Base-by-base conservation (phyloP, 1,140 invertebrate genomes). In the Venustaconcha ellipsiformis region DNA sequence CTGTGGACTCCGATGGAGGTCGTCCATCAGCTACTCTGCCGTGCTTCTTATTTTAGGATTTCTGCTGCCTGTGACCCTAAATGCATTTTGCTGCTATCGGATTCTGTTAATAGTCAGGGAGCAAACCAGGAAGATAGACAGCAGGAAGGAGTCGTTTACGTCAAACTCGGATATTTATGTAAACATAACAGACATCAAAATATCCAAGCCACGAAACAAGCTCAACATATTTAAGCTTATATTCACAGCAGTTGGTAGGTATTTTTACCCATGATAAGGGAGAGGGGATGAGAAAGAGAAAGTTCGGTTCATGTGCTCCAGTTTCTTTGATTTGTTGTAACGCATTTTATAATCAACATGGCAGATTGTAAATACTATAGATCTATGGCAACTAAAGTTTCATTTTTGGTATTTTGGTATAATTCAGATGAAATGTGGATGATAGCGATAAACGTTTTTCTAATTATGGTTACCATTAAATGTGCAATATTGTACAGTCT, bases 1-100 rank as follows among this genome's bases (percentile, higher is more conserved):
- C 14, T 77, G 75, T 18, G 75, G 75, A 67, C 70, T 77, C 23
- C 57, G 72, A 60, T 72, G 72, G 75, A 77, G 72, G 60, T 63
- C 55, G 37, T 77, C 75, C 17, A 37, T 67, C 13, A 68, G 70
- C 18, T 77, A 60, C 30, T 72, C 75, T 14, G 60, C 72, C 14
- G 48, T 71, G 23, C 66, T 77, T 12, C 72, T 77, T 17, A 56
- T 72, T 18, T 37, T 71, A 1, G 75, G 75, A 58, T 72, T 77
- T 60, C 18, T 56, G 20, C 59, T 63, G 17, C 75, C 75, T 20
- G n/a, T 77, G 1, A 15, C 66, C 17, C 20, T 77, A 13, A 70
- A 77, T 55, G 68, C 72, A 20, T 72, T 77, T 14, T 77, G 75
- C 37, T 77, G 75, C 57, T 70, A 65, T 26, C 26, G 70, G 17